Evolutionary conservation across 1,140 invertebrate species (phyloP).

Genomic region (Luehdorfia chinensis): DNA sequence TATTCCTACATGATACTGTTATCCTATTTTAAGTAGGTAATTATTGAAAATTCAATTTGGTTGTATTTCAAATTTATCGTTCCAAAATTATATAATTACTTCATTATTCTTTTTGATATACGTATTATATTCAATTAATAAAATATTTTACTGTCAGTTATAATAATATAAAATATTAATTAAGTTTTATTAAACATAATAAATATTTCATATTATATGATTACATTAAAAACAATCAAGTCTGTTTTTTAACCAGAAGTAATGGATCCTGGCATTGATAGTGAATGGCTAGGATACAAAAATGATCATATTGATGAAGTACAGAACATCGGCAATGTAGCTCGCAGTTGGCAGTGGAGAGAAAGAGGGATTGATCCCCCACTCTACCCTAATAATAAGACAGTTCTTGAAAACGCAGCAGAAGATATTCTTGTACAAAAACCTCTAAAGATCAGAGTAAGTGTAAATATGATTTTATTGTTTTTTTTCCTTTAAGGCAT

Average conservation of each 20-base stretch:
- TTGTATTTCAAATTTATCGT: not conserved
- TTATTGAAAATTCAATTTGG: conserved; percentile 10
- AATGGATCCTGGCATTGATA: conserved; percentile 63
- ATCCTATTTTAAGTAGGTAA: conserved; percentile 1
- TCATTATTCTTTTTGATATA: conserved; percentile 16
- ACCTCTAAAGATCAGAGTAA: conserved; percentile 61
- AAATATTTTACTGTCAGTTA: conserved; percentile 4
- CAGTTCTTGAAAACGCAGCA: conserved; percentile 64
- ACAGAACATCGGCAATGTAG: conserved; percentile 51
- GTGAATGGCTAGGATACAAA: conserved; percentile 60
- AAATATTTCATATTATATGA: no score
- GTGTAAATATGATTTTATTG: conserved; percentile 8
- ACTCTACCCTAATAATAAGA: conserved; percentile 50
- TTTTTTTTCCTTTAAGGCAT: no score
- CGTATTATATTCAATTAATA: conserved; percentile 1
- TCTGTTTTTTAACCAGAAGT: conserved; percentile 27
- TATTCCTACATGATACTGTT: not conserved
- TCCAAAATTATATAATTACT: conserved; percentile 1
- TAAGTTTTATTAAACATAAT: no score
- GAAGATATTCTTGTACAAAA: conserved; percentile 68
- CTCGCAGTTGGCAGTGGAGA: conserved; percentile 62
- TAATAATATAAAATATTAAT: not conserved
- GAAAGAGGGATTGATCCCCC: conserved; percentile 54
- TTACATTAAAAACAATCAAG: not conserved
- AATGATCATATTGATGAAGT: conserved; percentile 55